phyloP scores from a whole-genome alignment of 1,140 invertebrate genomes.

The Pseudachorutes palmiensis region DNA sequence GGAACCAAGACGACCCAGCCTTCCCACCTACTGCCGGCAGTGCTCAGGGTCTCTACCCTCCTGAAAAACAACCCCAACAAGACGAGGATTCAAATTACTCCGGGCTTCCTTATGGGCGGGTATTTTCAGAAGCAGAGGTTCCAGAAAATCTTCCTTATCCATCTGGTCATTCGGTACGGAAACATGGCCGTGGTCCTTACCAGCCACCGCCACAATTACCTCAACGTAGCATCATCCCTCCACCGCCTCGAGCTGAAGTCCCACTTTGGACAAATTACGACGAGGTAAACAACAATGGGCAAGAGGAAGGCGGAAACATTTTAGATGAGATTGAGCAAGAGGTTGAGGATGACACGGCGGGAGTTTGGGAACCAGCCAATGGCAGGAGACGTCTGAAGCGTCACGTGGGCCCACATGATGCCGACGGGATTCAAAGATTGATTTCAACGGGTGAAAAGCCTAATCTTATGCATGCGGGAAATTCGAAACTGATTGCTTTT shows the following conservation, averaged over 20 bases:
- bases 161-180: conserved; percentile 33
- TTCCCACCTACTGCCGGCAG: neutral
- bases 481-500: conserved; percentile 18
- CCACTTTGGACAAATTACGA: neutral
- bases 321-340: neutral
- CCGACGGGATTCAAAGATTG: conserved; percentile 36
- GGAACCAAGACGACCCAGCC: neutral
- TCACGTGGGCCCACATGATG: conserved; percentile 37
- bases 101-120: too few species aligned
- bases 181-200: conserved; percentile 29
- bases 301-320: neutral
- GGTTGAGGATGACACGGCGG: neutral
- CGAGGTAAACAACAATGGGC: neutral
- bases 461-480: neutral
- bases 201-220: neutral
- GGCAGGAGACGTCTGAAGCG: conserved; percentile 19
- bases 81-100: neutral
- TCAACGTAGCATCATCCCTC: neutral
- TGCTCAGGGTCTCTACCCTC: neutral
- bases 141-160: conserved; percentile 37
- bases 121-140: conserved; percentile 31
- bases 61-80: neutral
- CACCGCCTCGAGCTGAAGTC: neutral
- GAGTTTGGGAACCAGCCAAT: neutral
- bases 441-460: conserved; percentile 37